These are phyloP conservation scores for Virgularia gustaviana DNA, from an alignment of 92 coral and sea anemone genomes.

Conservation along the genomic window DNA sequence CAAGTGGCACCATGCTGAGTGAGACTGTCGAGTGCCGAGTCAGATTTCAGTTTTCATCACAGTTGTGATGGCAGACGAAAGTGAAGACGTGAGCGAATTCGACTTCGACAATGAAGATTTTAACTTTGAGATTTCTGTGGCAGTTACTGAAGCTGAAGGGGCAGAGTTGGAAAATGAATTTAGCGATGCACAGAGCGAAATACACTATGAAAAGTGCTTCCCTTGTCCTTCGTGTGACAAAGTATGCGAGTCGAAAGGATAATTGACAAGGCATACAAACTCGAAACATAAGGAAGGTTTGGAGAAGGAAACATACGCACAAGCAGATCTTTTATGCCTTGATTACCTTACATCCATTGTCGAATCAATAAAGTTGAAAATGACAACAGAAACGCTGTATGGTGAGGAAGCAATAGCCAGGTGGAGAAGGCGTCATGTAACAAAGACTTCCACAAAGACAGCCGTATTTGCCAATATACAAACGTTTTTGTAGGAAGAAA, in stretches of 20 bases:
- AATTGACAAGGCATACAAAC: background rate
- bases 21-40: too few relatives aligned
- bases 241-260: background rate
- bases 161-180: constrained; percentile 1
- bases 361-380: too few relatives aligned
- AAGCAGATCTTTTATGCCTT: background rate
- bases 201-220: background rate
- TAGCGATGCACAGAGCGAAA: background rate
- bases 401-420: too few relatives aligned
- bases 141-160: too few relatives aligned
- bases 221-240: too few relatives aligned
- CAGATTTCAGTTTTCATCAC: too few relatives aligned
- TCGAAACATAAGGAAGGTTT: background rate
- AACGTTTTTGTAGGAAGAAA: background rate
- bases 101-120: background rate
- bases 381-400: background rate
- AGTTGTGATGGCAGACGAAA: too few relatives aligned
- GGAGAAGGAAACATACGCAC: background rate
- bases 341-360: background rate
- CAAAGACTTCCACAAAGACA: too few relatives aligned
- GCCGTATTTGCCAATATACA: too few relatives aligned
- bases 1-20: too few relatives aligned
- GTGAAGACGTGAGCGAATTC: background rate
- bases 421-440: too few relatives aligned
- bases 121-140: background rate